Evolutionary conservation across 2,888 invertebrate genomes (phyloP), one percentile per base, ranked within the genome.

Genomic region (Apeira syringaria): DNA sequence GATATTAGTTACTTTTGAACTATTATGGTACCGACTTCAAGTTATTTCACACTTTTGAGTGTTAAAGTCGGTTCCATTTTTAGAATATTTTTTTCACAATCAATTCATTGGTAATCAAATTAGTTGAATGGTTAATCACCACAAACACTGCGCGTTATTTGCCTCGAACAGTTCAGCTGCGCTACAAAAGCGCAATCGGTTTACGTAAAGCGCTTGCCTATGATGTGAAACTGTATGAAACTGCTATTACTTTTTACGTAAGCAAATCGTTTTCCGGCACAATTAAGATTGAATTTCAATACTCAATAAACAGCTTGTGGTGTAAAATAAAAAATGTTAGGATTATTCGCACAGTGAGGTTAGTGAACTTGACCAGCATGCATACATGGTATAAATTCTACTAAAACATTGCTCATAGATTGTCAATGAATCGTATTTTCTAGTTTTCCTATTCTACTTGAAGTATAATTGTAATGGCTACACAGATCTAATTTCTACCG

Each of bases 271-370:
- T 85, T 86, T 81, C 85, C 81, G 79, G 74, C 71, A 77, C 72
- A 68, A 80, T 82, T 82, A 77, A 82, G 80, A 83, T 86, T 83
- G 76, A 71, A 70, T 84, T 85, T 81, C 78, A 80, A 83, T 80
- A 68, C 70, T 68, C 78, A 71, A 82, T 84, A 78, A 75, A 60
- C 49, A 41, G 45, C 58, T 20, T 47, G 36, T 44, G 45, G 50
- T 52, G 59, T 71, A 61, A 66, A 72, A 64, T 54, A 17, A 60
- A 58, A 68, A 69, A 66, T 57, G 59, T 65, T 54, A 55, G 25
- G 12, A 6, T 0, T 13, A 6, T 33, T 33, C 24, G 24, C 12
- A 29, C 17, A 15, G 15, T 3, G 7, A 1, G 7, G 5, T 5
- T 20, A 20, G 20, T 2, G 7, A 20, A 29, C 9, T 9, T 17